These are phyloP conservation scores for Venustaconcha ellipsiformis DNA, from an alignment of 1,140 invertebrate genomes.

Conservation along the genomic window DNA sequence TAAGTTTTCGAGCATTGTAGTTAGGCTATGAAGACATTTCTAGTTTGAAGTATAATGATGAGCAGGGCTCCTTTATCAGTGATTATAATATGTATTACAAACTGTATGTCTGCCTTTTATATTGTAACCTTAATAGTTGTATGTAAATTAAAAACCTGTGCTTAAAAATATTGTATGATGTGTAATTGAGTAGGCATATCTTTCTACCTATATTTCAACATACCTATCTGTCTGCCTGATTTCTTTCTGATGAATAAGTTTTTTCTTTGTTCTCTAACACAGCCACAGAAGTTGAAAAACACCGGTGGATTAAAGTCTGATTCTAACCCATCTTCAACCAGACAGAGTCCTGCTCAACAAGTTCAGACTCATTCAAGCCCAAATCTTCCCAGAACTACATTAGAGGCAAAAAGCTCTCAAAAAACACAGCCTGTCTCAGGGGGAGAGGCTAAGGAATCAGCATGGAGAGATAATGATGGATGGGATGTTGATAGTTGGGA, in stretches of 20 bases:
- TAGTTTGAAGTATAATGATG: no score
- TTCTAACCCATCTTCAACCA: conserved; percentile 7
- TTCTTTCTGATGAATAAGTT: background rate
- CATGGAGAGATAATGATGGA: conserved; percentile 33
- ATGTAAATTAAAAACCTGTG: no score
- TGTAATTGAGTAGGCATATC: no score
- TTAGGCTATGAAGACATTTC: no score
- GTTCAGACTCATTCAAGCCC: conserved; percentile 14
- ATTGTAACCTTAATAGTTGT: no score
- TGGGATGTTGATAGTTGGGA: conserved; percentile 34
- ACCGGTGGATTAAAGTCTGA: conserved; percentile 8
- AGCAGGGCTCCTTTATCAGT: no score
- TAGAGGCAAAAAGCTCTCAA: conserved; percentile 10
- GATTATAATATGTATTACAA: no score
- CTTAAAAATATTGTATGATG: no score
- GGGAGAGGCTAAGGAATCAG: conserved; percentile 43
- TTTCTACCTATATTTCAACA: no score
- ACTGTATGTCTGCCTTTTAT: no score
- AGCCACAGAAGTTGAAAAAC: conserved; percentile 6
- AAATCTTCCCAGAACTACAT: background rate
- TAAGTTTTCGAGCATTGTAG: no score
- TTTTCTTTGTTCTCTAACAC: conserved; percentile 1
- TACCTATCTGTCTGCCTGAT: no score
- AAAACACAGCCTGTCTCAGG: conserved; percentile 28
- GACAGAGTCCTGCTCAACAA: conserved; percentile 11